Conservation (phyloP, 37 sponge, comb jelly and placozoan species). For the Beroe forskalii region DNA sequence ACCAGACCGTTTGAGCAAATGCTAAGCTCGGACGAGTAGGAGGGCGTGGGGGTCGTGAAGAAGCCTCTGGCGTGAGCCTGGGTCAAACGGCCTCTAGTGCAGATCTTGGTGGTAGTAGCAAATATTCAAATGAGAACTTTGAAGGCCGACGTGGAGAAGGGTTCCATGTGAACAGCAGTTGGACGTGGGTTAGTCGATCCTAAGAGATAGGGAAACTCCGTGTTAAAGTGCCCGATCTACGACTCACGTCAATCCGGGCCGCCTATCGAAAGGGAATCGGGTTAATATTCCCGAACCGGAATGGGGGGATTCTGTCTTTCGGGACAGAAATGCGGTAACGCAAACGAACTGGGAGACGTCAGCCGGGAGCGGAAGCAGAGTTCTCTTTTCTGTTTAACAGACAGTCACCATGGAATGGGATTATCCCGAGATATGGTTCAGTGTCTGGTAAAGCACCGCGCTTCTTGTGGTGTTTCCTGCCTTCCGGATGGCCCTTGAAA, state of each 20-base stretch:
- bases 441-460: conserved; percentile 73
- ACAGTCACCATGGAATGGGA: conserved; percentile 52
- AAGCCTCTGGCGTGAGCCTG: conserved; percentile 76
- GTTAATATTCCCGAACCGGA: conserved; percentile 83
- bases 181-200: conserved; percentile 82
- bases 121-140: conserved; percentile 82
- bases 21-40: conserved; percentile 70
- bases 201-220: conserved; percentile 72
- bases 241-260: conserved; percentile 42
- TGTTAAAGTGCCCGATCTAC: not conserved
- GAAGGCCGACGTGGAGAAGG: conserved; percentile 83
- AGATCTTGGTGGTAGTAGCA: conserved; percentile 93
- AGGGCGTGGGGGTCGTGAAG: conserved; percentile 73
- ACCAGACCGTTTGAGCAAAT: conserved; percentile 71
- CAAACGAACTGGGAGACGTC: not conserved
- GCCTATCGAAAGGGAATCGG: conserved; percentile 75
- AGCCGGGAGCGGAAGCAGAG: not conserved
- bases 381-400: conserved; percentile 7
- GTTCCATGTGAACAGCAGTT: conserved; percentile 85
- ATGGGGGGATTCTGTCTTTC: conserved; percentile 64
- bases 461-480: conserved; percentile 69
- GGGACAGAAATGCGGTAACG: not conserved
- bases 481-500: conserved; percentile 71
- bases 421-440: conserved; percentile 75
- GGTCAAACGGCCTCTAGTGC: conserved; percentile 75